Conservation (phyloP, 2,888 invertebrate genomes). For the Aphodius sticticus region DNA sequence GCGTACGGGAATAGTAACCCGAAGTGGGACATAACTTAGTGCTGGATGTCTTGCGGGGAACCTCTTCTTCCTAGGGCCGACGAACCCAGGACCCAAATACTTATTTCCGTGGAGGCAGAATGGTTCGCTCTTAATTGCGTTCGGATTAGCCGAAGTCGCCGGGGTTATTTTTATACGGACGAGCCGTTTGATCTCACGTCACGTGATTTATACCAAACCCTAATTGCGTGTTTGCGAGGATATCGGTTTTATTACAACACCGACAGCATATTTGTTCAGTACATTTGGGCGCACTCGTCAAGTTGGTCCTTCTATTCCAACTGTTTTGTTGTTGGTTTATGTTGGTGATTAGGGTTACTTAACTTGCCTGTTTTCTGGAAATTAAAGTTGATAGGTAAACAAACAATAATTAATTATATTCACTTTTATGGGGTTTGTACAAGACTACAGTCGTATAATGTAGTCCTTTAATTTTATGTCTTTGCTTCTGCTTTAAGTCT, state of each 20-base stretch:
- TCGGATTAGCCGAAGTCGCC: conserved; percentile 19
- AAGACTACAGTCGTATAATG: no score
- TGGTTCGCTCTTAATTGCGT: conserved; percentile 20
- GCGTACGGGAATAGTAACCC: conserved; percentile 23
- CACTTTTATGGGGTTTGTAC: no score
- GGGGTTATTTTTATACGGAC: conserved; percentile 15
- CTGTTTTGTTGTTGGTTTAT: neutral
- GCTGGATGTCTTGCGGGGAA: conserved; percentile 18
- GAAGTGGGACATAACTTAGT: conserved; percentile 30
- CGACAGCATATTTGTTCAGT: neutral
- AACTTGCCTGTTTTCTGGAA: neutral
- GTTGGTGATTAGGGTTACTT: neutral
- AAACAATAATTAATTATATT: neutral
- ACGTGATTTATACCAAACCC: conserved; percentile 8
- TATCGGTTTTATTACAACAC: conserved; percentile 4
- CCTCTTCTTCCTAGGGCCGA: conserved; percentile 21
- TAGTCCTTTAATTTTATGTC: no score
- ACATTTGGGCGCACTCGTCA: neutral
- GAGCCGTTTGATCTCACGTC: neutral
- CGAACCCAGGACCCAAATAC: conserved; percentile 18
- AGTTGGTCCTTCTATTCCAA: neutral
- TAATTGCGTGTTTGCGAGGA: neutral
- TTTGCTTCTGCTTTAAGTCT: no score
- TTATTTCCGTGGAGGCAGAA: conserved; percentile 27
- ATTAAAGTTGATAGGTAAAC: neutral